These are phyloP conservation scores for Mycetomoellerius zeteki DNA, from an alignment of 1,140 invertebrate species.

Conservation along the genomic window DNA sequence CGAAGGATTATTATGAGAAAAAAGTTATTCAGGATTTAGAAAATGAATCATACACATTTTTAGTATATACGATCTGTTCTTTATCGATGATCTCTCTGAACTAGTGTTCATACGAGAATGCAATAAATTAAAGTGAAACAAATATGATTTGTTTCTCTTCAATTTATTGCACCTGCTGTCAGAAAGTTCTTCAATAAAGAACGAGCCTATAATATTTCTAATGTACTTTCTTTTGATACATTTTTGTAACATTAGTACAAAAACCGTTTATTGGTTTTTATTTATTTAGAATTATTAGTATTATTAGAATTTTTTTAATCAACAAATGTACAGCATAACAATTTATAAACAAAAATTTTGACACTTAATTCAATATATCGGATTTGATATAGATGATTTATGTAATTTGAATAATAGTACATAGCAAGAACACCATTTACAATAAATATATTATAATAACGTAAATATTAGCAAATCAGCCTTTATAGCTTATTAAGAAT, in stretches of 20 bases:
- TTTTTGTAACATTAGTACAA: not conserved
- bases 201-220: not conserved
- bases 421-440: conserved; percentile 57
- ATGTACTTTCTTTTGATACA: conserved; percentile 1
- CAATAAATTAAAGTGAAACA: no score
- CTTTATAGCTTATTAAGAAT: conserved; percentile 51
- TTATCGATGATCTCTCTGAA: no score
- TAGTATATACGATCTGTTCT: conserved; percentile 2
- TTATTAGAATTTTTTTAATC: conserved; percentile 16
- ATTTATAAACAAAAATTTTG: not conserved
- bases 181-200: no score
- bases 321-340: not conserved
- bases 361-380: conserved; percentile 20
- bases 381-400: conserved; percentile 35
- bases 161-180: no score
- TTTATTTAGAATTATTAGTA: not conserved
- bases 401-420: conserved; percentile 46
- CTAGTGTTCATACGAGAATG: no score
- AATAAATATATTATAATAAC: conserved; percentile 49
- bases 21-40: conserved; percentile 1
- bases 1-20: not conserved
- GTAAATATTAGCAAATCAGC: conserved; percentile 57
- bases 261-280: not conserved
- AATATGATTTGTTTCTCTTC: no score
- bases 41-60: not conserved